A percentile compares a stretch with the other conserved stretches of the same genome.
Evolutionary conservation across 2,113 vertebrate genomes (phyloP).

Genomic region (Phrynosoma platyrhinos): DNA sequence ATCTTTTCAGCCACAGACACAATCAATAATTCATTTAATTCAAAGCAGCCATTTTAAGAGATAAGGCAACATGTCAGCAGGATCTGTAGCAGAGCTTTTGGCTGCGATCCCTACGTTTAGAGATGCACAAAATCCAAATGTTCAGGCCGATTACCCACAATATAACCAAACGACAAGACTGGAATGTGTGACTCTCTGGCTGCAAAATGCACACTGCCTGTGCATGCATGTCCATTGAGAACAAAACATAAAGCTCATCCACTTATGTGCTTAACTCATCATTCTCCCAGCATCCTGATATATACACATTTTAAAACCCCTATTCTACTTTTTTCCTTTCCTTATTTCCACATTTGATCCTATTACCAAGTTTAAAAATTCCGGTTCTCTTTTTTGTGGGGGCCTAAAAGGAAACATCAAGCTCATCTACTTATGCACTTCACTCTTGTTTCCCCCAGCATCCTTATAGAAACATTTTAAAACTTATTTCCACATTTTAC

Average conservation of each 20-base stretch:
- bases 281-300: too few relatives aligned
- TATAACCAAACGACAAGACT: not conserved
- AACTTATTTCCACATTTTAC: too few relatives aligned
- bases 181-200: not conserved
- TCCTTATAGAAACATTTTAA: not conserved
- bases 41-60: slow-evolving; percentile 9
- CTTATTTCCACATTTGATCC: too few relatives aligned
- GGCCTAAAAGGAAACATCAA: too few relatives aligned
- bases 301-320: too few relatives aligned
- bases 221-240: not conserved
- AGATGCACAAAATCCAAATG: too few relatives aligned
- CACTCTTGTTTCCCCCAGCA: not conserved
- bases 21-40: not conserved
- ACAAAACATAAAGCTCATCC: not conserved
- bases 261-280: too few relatives aligned
- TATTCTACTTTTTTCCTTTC: too few relatives aligned
- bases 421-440: too few relatives aligned
- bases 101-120: not conserved
- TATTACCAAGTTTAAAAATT: too few relatives aligned
- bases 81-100: not conserved
- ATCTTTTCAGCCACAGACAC: not conserved
- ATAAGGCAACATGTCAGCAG: not conserved
- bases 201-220: not conserved
- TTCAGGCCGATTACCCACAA: not conserved
- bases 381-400: too few relatives aligned